Conservation (phyloP, 2,888 invertebrate species). For the Ichneumoninae sp. region DNA sequence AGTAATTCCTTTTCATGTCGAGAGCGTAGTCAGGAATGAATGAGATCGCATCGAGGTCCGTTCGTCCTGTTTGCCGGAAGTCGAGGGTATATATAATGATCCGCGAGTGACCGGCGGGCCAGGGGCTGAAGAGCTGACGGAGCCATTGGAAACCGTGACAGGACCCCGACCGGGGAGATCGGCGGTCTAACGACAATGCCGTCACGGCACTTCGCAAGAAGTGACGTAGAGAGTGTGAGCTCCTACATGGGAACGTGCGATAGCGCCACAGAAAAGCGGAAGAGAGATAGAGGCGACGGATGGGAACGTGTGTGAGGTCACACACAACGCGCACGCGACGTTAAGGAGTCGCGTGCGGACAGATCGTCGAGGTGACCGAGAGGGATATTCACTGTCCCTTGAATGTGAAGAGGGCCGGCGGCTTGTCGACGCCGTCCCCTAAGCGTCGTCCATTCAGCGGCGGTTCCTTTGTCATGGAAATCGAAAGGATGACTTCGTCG, state of each 20-base stretch:
- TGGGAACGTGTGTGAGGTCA: slow-evolving; percentile 20
- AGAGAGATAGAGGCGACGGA: slow-evolving; percentile 19
- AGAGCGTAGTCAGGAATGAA: no score
- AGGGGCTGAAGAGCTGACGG: slow-evolving; percentile 25
- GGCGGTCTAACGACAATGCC: slow-evolving; percentile 56
- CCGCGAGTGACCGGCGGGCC: slow-evolving; percentile 6
- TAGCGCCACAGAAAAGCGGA: slow-evolving; percentile 16
- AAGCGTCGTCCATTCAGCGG: slow-evolving; percentile 75
- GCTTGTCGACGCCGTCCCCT: slow-evolving; percentile 78
- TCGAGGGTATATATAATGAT: slow-evolving; percentile 28
- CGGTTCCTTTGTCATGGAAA: slow-evolving; percentile 75
- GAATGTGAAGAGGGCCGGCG: slow-evolving; percentile 77
- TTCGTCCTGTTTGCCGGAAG: slow-evolving; percentile 11
- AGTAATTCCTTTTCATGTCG: neutral
- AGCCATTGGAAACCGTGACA: slow-evolving; percentile 26
- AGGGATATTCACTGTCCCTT: slow-evolving; percentile 74
- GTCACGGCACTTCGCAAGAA: slow-evolving; percentile 51
- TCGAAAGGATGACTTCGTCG: slow-evolving; percentile 71
- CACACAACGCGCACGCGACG: slow-evolving; percentile 67
- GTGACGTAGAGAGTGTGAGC: slow-evolving; percentile 32
- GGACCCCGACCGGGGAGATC: slow-evolving; percentile 4
- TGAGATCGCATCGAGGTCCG: slow-evolving; percentile 7
- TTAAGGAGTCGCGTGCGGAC: slow-evolving; percentile 72
- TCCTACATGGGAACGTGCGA: slow-evolving; percentile 21
- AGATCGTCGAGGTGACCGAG: slow-evolving; percentile 70